Base-by-base conservation (phyloP, 2,888 invertebrate genomes). In the Ganaspis brasiliensis region DNA sequence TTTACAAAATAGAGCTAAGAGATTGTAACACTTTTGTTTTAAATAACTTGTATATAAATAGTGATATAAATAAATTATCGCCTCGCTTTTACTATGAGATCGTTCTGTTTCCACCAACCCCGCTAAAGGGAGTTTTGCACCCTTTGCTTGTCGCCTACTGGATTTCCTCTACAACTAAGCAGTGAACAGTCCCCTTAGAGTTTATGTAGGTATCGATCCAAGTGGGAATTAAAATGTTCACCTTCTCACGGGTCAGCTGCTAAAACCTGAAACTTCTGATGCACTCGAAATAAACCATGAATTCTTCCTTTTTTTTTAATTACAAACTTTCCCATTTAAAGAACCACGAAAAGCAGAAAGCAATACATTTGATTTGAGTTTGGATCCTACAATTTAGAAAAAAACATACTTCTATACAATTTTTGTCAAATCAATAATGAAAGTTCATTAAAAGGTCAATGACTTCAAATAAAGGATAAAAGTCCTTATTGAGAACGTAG, bases 211-310 rank as follows among this genome's bases (percentile, higher is more conserved):
- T 67, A 67, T 67, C 40, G 67, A 67, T 67, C 67, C 67, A 24
- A 67, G 24, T 67, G 45, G 24, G 67, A 45, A 67, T 67, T 67
- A 67, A 67, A 67, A 67, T 67, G 67, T 67, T 67, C 67, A 24
- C 67, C 45, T 67, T 67, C 67, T 67, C 67, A 67, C 67, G 67
- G 40, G 14, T 67, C 67, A 67, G 67, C 67, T 67, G 45, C 45
- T 40, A 67, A 67, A 67, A 40, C 45, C 40, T 45, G 21, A 9
- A 67, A 67, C 67, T 67, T 67, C 19, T 45, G 40, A 45, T 45
- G 67, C 67, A 67, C 67, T 67, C 45, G 14, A 45, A 67, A 52
- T 52, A 67, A 67, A 26, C 67, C 45, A 21, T 26, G 24, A 0
- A 67, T 45, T 14, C 40, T 59, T 1, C 37, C n/a, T n/a, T 67